Percentiles rank a stretch among this genome's conserved stretches.
phyloP scores from a whole-genome alignment of 2,888 invertebrate species.

The Danaus chrysippus region DNA sequence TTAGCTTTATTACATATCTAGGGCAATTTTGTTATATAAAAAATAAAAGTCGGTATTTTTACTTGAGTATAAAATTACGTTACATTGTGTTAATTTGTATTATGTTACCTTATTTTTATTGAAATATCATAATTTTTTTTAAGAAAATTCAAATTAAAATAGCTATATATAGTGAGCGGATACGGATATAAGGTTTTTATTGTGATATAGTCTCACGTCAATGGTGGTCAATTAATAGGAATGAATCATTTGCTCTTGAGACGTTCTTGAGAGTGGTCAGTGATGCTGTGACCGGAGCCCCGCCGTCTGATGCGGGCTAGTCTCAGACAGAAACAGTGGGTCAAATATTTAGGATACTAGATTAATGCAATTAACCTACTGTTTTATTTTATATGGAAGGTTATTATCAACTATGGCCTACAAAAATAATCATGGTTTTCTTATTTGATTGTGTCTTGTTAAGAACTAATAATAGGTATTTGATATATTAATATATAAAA shows the following conservation, averaged over 20 bases:
- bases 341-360: constrained; percentile 43
- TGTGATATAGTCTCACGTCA: constrained; percentile 1
- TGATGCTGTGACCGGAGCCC: constrained; percentile 49
- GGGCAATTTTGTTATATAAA: constrained; percentile 12
- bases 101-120: no score
- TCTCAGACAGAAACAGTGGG: constrained; percentile 44
- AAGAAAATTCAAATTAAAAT: no score
- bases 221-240: constrained; percentile 9
- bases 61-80: constrained; percentile 7
- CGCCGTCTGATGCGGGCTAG: constrained; percentile 58
- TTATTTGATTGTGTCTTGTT: no score
- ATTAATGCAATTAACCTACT: constrained; percentile 5
- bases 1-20: constrained; percentile 34
- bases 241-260: constrained; percentile 35
- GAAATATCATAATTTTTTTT: no score
- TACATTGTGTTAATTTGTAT: no score
- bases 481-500: no score
- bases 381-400: no score
- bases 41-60: constrained; percentile 15
- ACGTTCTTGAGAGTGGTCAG: constrained; percentile 53
- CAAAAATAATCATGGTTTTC: no score
- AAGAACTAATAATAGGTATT: no score
- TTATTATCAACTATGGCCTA: no score
- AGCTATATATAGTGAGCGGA: no score
- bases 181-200: background rate